Evolutionary conservation across 2,797 vertebrate genomes (phyloP), one percentile per base, ranked within the genome.

Genomic region (Smutsia gigantea): DNA sequence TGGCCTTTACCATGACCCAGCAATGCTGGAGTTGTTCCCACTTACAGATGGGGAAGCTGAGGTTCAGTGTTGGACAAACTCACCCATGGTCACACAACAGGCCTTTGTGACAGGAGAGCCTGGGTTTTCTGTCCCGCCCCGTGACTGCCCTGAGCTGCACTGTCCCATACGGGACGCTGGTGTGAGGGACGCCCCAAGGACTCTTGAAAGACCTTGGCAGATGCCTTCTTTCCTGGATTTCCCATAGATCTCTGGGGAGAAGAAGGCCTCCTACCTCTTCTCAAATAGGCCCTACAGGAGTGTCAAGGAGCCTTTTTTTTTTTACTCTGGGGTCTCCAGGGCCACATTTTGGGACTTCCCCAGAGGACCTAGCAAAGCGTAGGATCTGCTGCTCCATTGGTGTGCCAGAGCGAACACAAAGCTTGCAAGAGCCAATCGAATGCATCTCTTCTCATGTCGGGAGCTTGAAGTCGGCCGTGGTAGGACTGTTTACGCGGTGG

Each of bases 231-330:
- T 49, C 46, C 29, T 78, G 42, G 23, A 71, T 72, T 61, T 81
- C 66, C n/a, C 5, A 27, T 27, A 57, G 12, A 68, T 93, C 64
- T 78, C 29, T 51, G 39, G 79, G 57, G 49, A 77, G 34, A 91
- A 90, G 39, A 39, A 64, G 88, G 86, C 55, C 18, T 71, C 46
- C 21, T 59, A 23, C 94, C 39, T 94, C 78, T 93, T 91, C 77
- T 64, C 53, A 95, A 81, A 77, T n/a, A 31, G 75, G n/a, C 49
- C 46, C 57, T 53, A 11, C 42, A 59, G 57, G 69, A 78, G 11
- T 87, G 87, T 39, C 39, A 53, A 84, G 31, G 49, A 81, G 6
- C 3, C 51, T n/a, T 46, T 85, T 87, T 63, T 46, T 85, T 87
- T 63, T n/a, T 15, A 31, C 57, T 64, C 55, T 81, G 82, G 63